phyloP scores from a whole-genome alignment of 2,797 vertebrate species.

The Sparus aurata region DNA sequence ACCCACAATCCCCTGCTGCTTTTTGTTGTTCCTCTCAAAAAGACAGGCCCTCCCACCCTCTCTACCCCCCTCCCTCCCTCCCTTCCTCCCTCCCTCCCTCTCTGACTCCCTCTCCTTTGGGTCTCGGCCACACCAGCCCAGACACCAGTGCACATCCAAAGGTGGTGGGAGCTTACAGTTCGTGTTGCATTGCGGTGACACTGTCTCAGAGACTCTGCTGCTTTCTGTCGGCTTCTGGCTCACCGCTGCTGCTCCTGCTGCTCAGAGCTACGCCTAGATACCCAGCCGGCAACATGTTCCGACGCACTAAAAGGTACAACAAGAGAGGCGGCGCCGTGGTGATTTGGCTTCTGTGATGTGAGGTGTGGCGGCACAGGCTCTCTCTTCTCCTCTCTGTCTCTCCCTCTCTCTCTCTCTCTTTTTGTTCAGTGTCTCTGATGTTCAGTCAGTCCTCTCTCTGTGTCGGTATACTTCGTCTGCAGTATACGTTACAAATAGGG shows the following conservation, averaged over 20 bases:
- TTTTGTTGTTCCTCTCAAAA: constrained; percentile 62
- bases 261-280: constrained; percentile 47
- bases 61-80: background rate
- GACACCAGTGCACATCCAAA: constrained; percentile 36
- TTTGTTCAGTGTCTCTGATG: background rate
- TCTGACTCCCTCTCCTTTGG: constrained; percentile 20
- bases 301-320: constrained; percentile 75
- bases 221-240: constrained; percentile 42
- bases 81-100: background rate
- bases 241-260: constrained; percentile 30
- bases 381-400: background rate
- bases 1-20: constrained; percentile 58
- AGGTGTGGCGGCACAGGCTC: constrained; percentile 33
- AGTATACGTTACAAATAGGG: constrained; percentile 31
- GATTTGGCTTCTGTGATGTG: constrained; percentile 28
- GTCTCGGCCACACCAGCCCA: constrained; percentile 48
- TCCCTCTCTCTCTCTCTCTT: background rate
- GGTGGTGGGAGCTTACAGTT: constrained; percentile 42
- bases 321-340: background rate
- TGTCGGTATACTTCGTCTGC: constrained; percentile 12
- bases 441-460: background rate
- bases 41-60: constrained; percentile 56
- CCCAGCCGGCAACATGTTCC: constrained; percentile 67
- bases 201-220: constrained; percentile 41
- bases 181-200: constrained; percentile 40